Conservation (phyloP, 2,888 invertebrate genomes). For the Aquatica leii region DNA sequence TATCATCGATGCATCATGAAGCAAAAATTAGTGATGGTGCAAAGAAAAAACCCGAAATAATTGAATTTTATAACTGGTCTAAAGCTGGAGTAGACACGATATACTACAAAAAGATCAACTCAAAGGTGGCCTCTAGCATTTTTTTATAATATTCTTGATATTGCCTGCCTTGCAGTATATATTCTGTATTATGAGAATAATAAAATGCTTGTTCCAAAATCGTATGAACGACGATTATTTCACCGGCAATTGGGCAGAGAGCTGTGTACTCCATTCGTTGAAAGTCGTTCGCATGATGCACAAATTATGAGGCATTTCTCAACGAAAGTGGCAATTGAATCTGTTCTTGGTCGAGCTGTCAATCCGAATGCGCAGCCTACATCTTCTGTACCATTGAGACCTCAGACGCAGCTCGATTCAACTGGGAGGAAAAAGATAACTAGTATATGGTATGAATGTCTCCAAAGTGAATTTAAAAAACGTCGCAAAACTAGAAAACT, state of each 20-base stretch:
- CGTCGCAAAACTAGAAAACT: background rate
- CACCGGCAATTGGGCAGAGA: no score
- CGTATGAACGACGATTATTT: no score
- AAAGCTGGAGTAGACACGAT: no score
- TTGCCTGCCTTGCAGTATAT: no score
- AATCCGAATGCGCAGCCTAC: no score
- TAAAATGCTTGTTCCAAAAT: background rate
- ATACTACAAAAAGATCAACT: background rate
- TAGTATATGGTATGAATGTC: background rate
- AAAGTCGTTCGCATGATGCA: no score
- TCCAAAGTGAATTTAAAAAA: background rate
- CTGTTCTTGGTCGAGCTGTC: background rate
- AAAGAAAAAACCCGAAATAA: background rate
- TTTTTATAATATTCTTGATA: no score
- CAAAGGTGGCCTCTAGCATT: no score
- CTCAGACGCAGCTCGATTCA: background rate
- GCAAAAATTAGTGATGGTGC: background rate
- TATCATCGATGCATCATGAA: no score
- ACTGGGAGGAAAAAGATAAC: background rate
- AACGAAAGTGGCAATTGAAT: background rate
- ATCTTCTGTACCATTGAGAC: background rate
- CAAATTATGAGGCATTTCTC: background rate
- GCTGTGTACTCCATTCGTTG: no score
- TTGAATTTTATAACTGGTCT: no score
- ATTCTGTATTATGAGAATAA: no score